Base-by-base conservation (phyloP, 2,113 vertebrate genomes). In the Stigmatopora argus region DNA sequence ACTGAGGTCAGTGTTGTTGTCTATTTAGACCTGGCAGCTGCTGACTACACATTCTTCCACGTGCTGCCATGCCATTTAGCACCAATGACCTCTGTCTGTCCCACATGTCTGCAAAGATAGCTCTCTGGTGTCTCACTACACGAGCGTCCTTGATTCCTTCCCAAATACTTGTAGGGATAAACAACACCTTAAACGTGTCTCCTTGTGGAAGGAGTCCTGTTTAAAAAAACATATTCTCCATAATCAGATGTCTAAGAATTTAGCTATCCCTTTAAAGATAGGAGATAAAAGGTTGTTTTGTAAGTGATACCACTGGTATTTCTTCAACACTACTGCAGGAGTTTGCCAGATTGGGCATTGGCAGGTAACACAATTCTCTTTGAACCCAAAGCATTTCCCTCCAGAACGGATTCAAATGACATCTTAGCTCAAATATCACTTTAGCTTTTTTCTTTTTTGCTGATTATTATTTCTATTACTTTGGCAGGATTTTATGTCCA, bases 41-140 rank as follows among this genome's bases (percentile, higher is more conserved):
- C 77, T 78, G 74, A 78, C 58, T 5, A 0, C 19, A 62, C 56
- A 60, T 64, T 69, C 18, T 48, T 46, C 57, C 34, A 19, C 67
- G 67, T 61, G n/a, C 59, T 72, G 77, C 75, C 51, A 23, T 49
- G 66, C 15, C 38, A 51, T 57, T 77, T 55, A 61, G 23, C 48
- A 21, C 35, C 2, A 5, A 21, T 66, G 78, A 86, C 78, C 85
- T 70, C 58, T 69, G 79, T 56, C 66, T 69, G 79, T 56, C 66
- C 69, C 1, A 66, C 53, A 69, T 76, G 62, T 69, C 73, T 56
- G 45, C 13, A 23, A 18, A 35, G 35, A 12, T 38, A 35, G 60
- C 51, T 69, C n/a, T 55, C 26, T 26, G n/a, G 64, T 64, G 56
- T 74, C 75, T 81, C 77, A 69, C 65, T 70, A 68, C 62, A 80